Conservation (phyloP, 2,888 invertebrate species). For the Atherix ibis region DNA sequence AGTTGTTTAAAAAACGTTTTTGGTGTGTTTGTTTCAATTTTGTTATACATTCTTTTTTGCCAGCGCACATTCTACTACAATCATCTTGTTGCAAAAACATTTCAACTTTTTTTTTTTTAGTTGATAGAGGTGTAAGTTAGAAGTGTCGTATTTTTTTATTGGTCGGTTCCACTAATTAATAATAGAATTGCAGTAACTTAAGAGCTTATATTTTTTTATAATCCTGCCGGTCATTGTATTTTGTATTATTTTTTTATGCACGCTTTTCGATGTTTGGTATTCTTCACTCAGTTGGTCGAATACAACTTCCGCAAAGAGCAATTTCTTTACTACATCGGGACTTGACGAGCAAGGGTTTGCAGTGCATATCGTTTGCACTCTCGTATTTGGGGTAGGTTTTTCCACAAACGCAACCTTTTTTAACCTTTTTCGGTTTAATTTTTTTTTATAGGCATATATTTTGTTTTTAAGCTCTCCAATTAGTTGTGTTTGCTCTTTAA, state of each 20-base stretch:
- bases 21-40: background rate
- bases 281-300: background rate
- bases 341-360: background rate
- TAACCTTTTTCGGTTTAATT: too few species aligned
- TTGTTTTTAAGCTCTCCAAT: background rate
- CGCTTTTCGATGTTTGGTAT: background rate
- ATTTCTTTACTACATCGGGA: background rate
- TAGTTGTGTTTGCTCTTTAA: too few species aligned
- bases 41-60: background rate
- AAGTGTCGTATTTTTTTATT: too few species aligned
- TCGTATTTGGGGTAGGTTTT: background rate
- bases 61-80: background rate
- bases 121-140: too few species aligned
- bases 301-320: background rate
- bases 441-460: too few species aligned
- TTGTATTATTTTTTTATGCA: background rate
- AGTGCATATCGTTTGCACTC: background rate
- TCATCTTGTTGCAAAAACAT: background rate
- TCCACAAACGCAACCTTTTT: too few species aligned
- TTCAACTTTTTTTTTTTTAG: too few species aligned
- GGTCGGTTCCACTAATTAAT: too few species aligned
- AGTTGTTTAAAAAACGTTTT: background rate
- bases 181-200: background rate
- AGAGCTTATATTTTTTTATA: background rate
- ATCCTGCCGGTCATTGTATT: background rate